These are phyloP conservation scores for Botia kubotai DNA, from an alignment of 2,797 vertebrate species.

Conservation along the genomic window DNA sequence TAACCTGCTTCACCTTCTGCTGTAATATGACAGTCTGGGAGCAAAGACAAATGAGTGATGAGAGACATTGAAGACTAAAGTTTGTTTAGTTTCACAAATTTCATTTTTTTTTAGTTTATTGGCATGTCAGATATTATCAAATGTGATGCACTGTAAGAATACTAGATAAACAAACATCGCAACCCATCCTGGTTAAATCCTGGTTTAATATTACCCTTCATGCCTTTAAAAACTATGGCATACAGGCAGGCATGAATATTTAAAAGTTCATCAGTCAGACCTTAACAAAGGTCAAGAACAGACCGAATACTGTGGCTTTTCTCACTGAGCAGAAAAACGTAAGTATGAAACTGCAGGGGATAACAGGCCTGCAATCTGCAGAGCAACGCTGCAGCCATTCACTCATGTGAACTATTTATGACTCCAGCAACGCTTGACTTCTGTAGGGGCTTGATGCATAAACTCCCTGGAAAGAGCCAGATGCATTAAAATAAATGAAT, in stretches of 20 bases:
- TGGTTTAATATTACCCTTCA: background rate
- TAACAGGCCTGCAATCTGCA: constrained; percentile 59
- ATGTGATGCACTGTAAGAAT: background rate
- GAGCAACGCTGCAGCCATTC: constrained; percentile 13
- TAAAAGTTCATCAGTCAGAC: constrained; percentile 35
- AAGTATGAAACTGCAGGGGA: constrained; percentile 47
- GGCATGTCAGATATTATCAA: constrained; percentile 9
- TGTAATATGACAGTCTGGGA: constrained; percentile 25
- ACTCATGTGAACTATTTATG: constrained; percentile 73
- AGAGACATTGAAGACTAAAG: constrained; percentile 23
- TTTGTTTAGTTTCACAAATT: constrained; percentile 29
- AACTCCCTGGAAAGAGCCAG: constrained; percentile 72
- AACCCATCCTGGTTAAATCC: no score
- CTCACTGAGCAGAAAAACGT: constrained; percentile 41
- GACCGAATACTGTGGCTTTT: constrained; percentile 23
- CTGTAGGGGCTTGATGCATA: constrained; percentile 60
- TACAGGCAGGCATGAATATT: constrained; percentile 13
- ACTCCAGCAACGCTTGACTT: constrained; percentile 55
- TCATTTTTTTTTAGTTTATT: constrained; percentile 21
- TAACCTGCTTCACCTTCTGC: constrained; percentile 43
- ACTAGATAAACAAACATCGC: background rate
- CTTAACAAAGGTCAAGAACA: constrained; percentile 48
- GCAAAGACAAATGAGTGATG: constrained; percentile 18
- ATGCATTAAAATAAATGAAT: constrained; percentile 86
- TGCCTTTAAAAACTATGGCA: background rate